Conservation (phyloP, 1,140 invertebrate species). For the Nymphalis io region DNA sequence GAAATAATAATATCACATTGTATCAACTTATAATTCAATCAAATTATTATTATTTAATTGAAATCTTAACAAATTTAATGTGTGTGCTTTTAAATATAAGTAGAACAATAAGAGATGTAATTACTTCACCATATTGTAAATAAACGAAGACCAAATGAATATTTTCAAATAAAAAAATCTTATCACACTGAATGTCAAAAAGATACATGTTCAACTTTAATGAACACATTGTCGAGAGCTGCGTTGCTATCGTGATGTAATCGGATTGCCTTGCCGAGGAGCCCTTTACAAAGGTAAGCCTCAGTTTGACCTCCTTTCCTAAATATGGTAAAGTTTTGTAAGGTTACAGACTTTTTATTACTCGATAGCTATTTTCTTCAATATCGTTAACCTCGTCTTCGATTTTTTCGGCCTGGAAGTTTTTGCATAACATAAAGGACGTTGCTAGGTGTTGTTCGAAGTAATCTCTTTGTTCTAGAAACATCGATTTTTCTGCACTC, state of each 20-base stretch:
- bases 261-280: conserved; percentile 59
- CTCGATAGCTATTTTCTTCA: conserved; percentile 37
- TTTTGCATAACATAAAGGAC: conserved; percentile 31
- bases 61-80: no score
- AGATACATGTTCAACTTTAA: conserved; percentile 40
- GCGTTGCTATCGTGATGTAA: conserved; percentile 62
- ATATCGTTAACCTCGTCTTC: conserved; percentile 38
- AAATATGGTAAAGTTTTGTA: conserved; percentile 74
- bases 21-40: no score
- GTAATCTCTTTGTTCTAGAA: not conserved
- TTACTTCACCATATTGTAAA: not conserved
- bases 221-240: conserved; percentile 47
- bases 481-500: not conserved
- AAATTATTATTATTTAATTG: no score
- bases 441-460: conserved; percentile 18
- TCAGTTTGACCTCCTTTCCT: conserved; percentile 68
- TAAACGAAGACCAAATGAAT: not conserved
- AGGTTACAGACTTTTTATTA: conserved; percentile 52
- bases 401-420: conserved; percentile 25
- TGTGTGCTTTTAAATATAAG: not conserved
- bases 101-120: not conserved
- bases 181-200: conserved; percentile 24
- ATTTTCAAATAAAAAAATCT: conserved; percentile 10
- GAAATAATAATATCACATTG: not conserved
- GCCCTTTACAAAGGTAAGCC: conserved; percentile 63